Conservation (phyloP, 2,888 invertebrate species). For the Proisotoma minuta region DNA sequence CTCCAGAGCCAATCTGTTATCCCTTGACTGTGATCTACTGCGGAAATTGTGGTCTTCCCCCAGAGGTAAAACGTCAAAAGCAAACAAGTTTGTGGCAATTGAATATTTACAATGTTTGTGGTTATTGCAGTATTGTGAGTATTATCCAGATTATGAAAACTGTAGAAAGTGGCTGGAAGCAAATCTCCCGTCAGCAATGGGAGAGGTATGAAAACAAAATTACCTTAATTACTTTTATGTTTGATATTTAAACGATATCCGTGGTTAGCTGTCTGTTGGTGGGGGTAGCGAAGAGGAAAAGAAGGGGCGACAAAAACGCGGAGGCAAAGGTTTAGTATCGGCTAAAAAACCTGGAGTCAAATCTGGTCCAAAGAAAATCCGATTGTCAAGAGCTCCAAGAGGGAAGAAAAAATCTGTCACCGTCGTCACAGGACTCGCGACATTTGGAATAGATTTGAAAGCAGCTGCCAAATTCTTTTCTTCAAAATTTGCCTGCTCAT, state of each 20-base stretch:
- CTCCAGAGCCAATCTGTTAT: conserved; percentile 60
- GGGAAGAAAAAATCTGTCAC: conserved; percentile 99
- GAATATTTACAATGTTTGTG: conserved; percentile 24
- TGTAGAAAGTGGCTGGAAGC: conserved; percentile 96
- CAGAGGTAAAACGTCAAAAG: conserved; percentile 65
- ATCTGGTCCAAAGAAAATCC: conserved; percentile 78
- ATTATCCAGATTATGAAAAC: conserved; percentile 94
- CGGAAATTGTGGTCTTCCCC: conserved; percentile 90
- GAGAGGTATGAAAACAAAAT: conserved; percentile 67
- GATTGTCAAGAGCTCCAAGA: conserved; percentile 81
- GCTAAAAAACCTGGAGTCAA: conserved; percentile 86
- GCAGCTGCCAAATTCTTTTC: conserved; percentile 97
- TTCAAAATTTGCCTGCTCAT: conserved; percentile 97
- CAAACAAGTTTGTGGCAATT: conserved; percentile 15
- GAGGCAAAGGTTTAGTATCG: conserved; percentile 71
- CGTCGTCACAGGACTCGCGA: conserved; percentile 80
- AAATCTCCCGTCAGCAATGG: conserved; percentile 87
- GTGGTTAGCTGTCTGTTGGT: conserved; percentile 49
- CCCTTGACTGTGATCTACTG: conserved; percentile 82
- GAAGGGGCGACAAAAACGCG: conserved; percentile 92
- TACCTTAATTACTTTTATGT: no score
- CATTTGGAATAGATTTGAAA: conserved; percentile 92
- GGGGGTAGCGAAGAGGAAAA: conserved; percentile 76
- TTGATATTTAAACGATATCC: background rate
- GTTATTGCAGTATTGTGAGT: conserved; percentile 82